Evolutionary conservation across 2,113 vertebrate genomes (phyloP).

Genomic region (Cynocephalus volans): DNA sequence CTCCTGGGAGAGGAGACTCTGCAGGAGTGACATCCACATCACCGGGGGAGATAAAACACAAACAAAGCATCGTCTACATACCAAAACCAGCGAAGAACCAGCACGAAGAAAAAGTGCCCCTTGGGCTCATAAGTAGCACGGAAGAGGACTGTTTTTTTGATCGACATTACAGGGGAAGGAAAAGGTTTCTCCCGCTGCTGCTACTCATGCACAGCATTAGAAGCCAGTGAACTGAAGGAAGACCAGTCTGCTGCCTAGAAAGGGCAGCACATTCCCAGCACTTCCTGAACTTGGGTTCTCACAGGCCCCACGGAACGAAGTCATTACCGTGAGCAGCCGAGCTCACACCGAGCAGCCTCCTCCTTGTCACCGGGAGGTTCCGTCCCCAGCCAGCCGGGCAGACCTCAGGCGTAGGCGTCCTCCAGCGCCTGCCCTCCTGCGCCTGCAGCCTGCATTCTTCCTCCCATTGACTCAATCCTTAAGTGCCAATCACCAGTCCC

Average conservation of each 20-base stretch:
- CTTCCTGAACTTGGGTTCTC: background rate
- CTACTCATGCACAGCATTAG: background rate
- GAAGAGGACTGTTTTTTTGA: background rate
- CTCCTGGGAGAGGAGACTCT: too few relatives aligned
- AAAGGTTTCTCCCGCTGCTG: background rate
- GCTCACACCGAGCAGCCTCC: background rate
- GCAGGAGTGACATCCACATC: too few relatives aligned
- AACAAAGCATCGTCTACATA: background rate
- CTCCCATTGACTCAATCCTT: background rate
- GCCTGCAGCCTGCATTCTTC: rapidly evolving
- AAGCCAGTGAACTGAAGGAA: background rate
- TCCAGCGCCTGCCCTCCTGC: rapidly evolving
- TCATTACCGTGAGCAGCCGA: background rate
- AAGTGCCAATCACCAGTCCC: background rate
- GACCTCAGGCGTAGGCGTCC: background rate
- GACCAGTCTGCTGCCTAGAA: background rate
- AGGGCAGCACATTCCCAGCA: background rate
- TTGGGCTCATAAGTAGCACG: background rate
- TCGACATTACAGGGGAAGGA: background rate
- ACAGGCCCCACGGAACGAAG: rapidly evolving
- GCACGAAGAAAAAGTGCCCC: background rate
- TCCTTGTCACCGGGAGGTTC: background rate
- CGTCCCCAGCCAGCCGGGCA: background rate
- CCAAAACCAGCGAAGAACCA: rapidly evolving
- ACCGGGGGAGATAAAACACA: background rate